A percentile compares a stretch with the other conserved stretches of the same genome.
Evolutionary conservation across 2,888 invertebrate genomes (phyloP).

Genomic region (Metacarcinus magister): DNA sequence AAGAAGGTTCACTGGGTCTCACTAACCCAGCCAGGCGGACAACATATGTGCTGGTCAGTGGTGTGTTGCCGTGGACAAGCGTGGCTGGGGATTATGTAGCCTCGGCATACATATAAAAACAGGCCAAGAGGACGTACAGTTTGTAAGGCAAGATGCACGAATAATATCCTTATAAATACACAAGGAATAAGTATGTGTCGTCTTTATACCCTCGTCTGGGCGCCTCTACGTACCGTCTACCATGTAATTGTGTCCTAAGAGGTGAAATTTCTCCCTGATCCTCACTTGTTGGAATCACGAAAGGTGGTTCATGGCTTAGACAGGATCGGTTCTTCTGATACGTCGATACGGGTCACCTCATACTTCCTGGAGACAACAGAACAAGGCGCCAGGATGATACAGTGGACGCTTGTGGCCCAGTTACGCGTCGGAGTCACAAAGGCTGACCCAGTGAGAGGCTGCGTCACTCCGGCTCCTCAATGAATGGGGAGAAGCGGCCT

Average conservation of each 20-base stretch:
- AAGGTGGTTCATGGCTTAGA: background rate
- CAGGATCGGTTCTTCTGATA: background rate
- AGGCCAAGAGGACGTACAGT: too few relatives aligned
- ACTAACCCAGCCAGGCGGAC: background rate
- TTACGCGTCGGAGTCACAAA: slow-evolving; percentile 9
- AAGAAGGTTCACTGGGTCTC: background rate
- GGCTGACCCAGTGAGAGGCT: slow-evolving; percentile 45
- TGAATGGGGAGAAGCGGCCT: slow-evolving; percentile 60
- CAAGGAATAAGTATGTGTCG: too few relatives aligned
- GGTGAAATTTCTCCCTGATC: background rate
- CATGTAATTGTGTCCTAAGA: too few relatives aligned
- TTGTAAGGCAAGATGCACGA: too few relatives aligned
- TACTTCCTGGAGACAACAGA: background rate
- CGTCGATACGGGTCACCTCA: background rate
- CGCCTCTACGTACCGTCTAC: background rate
- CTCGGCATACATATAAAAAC: too few relatives aligned
- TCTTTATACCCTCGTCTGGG: background rate
- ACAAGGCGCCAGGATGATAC: background rate
- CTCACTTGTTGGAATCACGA: background rate
- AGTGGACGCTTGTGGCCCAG: slow-evolving; percentile 11
- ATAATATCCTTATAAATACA: too few relatives aligned
- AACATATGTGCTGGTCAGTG: background rate
- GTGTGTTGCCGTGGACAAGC: background rate
- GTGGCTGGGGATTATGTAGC: too few relatives aligned
- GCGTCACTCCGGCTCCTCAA: slow-evolving; percentile 39